Percentiles rank a stretch among this genome's conserved stretches.
Conservation (phyloP, 2,888 invertebrate genomes). For the Drosophila leonis region DNA sequence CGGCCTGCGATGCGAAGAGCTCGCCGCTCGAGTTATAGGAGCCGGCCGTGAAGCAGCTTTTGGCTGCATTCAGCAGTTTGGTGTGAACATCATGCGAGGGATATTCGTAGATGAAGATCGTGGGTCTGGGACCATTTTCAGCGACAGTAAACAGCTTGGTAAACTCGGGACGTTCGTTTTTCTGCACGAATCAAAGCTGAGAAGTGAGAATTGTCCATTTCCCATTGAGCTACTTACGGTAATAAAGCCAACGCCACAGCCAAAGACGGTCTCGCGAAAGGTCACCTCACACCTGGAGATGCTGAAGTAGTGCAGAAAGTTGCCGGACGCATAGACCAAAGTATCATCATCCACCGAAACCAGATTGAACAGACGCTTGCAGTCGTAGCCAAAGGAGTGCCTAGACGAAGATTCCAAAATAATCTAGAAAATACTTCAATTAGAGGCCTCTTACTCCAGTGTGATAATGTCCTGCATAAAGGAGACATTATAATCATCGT, state of each 20-base stretch:
- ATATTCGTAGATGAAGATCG: slow-evolving; percentile 93
- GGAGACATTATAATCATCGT: slow-evolving; percentile 50
- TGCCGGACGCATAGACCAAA: slow-evolving; percentile 93
- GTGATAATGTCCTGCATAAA: slow-evolving; percentile 72
- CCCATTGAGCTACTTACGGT: slow-evolving; percentile 86
- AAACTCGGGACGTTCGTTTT: slow-evolving; percentile 88
- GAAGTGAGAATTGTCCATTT: rapidly evolving
- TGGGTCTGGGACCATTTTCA: slow-evolving; percentile 91
- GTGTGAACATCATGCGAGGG: slow-evolving; percentile 91
- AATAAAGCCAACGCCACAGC: slow-evolving; percentile 93
- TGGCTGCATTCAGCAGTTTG: slow-evolving; percentile 92
- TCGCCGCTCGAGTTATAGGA: slow-evolving; percentile 93
- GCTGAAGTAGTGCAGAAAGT: slow-evolving; percentile 91
- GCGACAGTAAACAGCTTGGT: slow-evolving; percentile 92
- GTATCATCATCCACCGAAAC: slow-evolving; percentile 91
- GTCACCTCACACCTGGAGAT: slow-evolving; percentile 88
- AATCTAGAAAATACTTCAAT: not conserved
- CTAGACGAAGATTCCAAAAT: slow-evolving; percentile 85
- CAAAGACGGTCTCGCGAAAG: slow-evolving; percentile 91
- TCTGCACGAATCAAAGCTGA: slow-evolving; percentile 83
- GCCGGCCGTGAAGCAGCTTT: slow-evolving; percentile 90
- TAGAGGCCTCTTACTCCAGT: slow-evolving; percentile 65
- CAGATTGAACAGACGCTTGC: slow-evolving; percentile 92
- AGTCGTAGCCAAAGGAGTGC: slow-evolving; percentile 95
- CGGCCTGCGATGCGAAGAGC: slow-evolving; percentile 90